Evolutionary conservation across 2,888 invertebrate genomes (phyloP).

Genomic region (Dolomedes plantarius): DNA sequence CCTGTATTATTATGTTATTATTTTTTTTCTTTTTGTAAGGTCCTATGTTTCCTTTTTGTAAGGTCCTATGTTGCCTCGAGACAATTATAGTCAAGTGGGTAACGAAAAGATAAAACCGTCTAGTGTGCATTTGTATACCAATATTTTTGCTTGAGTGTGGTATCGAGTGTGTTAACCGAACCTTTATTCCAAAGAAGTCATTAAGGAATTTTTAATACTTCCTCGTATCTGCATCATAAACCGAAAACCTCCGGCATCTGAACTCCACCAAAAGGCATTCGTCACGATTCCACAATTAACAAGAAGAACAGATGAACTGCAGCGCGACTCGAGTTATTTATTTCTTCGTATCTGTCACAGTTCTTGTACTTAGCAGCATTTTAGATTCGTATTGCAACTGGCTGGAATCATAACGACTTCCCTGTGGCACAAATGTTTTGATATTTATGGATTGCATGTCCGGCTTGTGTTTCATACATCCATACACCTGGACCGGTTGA

Average conservation of each 20-base stretch:
- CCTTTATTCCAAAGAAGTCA: too few relatives aligned
- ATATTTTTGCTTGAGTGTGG: too few relatives aligned
- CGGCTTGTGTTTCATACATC: neutral
- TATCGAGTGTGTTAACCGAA: too few relatives aligned
- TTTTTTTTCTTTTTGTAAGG: too few relatives aligned
- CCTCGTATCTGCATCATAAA: constrained; percentile 48
- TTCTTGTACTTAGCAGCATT: constrained; percentile 4
- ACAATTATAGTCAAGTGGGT: too few relatives aligned
- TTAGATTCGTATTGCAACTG: neutral
- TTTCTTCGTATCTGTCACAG: neutral
- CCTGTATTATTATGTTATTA: too few relatives aligned
- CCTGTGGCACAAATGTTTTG: neutral
- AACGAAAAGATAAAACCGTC: too few relatives aligned
- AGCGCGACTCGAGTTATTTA: neutral
- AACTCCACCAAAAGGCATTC: neutral
- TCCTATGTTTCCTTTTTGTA: too few relatives aligned
- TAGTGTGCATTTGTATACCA: too few relatives aligned
- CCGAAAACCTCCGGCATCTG: neutral
- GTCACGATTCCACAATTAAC: neutral
- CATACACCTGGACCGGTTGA: neutral
- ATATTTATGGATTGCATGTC: neutral
- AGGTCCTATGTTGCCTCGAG: too few relatives aligned
- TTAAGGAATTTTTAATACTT: too few relatives aligned
- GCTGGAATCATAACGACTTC: neutral
- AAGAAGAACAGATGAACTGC: neutral